Evolutionary conservation across 2,888 invertebrate genomes (phyloP).

Genomic region (Megastigmus dorsalis): DNA sequence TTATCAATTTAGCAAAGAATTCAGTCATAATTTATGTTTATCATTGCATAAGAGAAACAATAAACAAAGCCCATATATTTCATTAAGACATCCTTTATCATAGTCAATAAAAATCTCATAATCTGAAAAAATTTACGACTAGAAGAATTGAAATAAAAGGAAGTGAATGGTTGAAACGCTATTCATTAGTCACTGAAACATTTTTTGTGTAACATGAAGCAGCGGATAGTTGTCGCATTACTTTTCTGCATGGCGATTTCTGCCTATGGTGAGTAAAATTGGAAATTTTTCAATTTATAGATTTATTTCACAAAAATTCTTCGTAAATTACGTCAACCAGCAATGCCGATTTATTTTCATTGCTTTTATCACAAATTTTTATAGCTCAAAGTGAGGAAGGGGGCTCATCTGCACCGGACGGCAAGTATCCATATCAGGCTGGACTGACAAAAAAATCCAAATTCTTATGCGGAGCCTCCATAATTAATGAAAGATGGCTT

Average conservation of each 20-base stretch:
- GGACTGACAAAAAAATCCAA: neutral
- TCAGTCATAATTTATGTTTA: neutral
- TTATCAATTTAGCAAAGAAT: neutral
- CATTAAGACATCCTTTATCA: neutral
- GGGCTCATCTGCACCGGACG: constrained; percentile 11
- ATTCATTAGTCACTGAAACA: neutral
- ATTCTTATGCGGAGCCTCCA: constrained; percentile 37
- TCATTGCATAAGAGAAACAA: neutral
- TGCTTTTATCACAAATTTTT: neutral
- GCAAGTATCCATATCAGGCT: constrained; percentile 34
- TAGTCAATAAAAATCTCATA: neutral
- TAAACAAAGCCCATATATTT: neutral
- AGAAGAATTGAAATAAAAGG: constrained; percentile 1
- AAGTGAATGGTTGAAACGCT: neutral
- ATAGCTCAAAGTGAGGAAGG: constrained; percentile 15
- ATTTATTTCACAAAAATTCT: too few relatives aligned
- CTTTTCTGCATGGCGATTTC: neutral
- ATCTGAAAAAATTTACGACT: neutral
- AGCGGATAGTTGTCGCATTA: neutral
- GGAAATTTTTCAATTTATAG: too few relatives aligned
- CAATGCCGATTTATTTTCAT: too few relatives aligned
- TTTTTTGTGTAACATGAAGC: neutral
- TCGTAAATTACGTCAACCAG: too few relatives aligned
- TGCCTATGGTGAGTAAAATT: constrained; percentile 15
- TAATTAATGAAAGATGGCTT: constrained; percentile 31